Base-by-base conservation (phyloP, 1,140 invertebrate genomes). In the Parasteatoda tepidariorum region DNA sequence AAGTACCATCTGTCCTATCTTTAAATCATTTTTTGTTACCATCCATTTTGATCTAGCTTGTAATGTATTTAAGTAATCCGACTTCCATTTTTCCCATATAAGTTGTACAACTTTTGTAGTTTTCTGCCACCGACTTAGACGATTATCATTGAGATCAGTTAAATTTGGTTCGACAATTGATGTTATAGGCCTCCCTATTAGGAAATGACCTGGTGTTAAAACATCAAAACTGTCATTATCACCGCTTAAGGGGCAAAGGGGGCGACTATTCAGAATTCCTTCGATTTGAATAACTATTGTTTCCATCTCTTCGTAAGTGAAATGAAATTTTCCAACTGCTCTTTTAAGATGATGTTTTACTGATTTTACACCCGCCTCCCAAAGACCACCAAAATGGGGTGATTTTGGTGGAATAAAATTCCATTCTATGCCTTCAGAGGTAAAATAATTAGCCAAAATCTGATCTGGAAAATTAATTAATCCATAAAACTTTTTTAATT, bases 371-470 rank as follows among this genome's bases (percentile, higher is more conserved):
- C 55, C 34, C n/a, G 64, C 62, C 54, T 86, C 85, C 73, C 82
- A 86, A 6, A 86, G 55, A 24, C 84, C 81, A 31, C 85, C 84
- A 70, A 90, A 89, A 86, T 90, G 88, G 2, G 88, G 87, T 11
- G 88, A 86, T 13, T 61, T 30, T 22, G 90, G 87, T 0, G 90
- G 89, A 78, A 88, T 89, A 81, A 91, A 90, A 57, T 89, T 73
- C 84, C 85, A 85, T 7, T 59, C 64, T 0, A 55, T 41, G 31
- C 30, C 24, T 33, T 74, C 81, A 34, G 57, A 48, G 13, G 38
- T 74, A 28, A 11, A 59, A 28, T 31, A 70, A 18, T 5, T 33
- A n/a, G 54, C n/a, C 48, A 61, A 33, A 22, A 3, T 73, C 3
- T 55, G 3, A 3, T 34, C 66, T 15, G n/a, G 38, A 5, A 31